phyloP scores from a whole-genome alignment of 2,797 vertebrate genomes.

The Sebastes steindachneri region DNA sequence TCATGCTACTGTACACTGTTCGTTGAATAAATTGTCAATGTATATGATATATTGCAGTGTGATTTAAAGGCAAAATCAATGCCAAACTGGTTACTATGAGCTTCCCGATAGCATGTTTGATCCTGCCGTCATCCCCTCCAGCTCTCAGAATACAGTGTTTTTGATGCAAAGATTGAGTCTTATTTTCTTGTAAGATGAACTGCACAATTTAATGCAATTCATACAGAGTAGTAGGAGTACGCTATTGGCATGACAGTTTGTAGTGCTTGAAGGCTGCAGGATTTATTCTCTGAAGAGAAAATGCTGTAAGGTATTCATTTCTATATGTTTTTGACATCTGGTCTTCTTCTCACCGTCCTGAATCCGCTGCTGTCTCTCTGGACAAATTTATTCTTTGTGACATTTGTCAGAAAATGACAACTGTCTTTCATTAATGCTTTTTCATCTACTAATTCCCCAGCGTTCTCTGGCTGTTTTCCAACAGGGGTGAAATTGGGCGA shows the following conservation, averaged over 20 bases:
- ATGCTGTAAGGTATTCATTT: not conserved
- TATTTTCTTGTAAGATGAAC: not conserved
- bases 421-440: constrained; percentile 35
- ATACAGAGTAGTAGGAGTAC: not conserved
- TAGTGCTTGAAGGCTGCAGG: not conserved
- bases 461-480: constrained; percentile 44
- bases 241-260: not conserved
- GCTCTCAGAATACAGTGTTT: not conserved
- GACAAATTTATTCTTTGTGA: constrained; percentile 19
- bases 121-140: not conserved
- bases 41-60: not conserved
- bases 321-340: not conserved
- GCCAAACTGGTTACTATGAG: not conserved
- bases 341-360: not conserved
- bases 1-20: not conserved
- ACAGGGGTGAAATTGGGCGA: constrained; percentile 27
- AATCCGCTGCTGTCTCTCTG: not conserved
- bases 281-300: not conserved
- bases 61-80: constrained; percentile 6
- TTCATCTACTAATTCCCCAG: constrained; percentile 24
- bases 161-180: not conserved
- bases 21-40: not conserved
- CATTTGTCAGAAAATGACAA: constrained; percentile 42
- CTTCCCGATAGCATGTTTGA: not conserved
- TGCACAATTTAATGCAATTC: constrained; percentile 12